These are phyloP conservation scores for Drosophila anomalata DNA, from an alignment of 2,888 invertebrate species.

Conservation along the genomic window DNA sequence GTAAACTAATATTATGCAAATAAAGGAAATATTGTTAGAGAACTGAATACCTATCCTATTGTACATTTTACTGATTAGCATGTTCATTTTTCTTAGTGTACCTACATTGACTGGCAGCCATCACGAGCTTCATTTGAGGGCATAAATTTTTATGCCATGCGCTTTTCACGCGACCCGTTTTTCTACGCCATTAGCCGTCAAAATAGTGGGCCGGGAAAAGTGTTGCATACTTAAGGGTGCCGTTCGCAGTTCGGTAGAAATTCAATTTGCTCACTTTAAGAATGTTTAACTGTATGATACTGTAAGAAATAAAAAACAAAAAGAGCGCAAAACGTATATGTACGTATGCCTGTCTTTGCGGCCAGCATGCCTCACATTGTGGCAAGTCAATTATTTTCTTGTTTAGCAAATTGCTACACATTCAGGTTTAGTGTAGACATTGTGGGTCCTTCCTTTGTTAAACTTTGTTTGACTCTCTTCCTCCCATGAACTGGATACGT, in stretches of 20 bases:
- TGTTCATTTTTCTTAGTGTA: background rate
- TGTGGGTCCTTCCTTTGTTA: constrained; percentile 29
- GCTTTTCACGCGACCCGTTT: constrained; percentile 67
- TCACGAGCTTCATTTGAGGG: constrained; percentile 62
- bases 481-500: constrained; percentile 14
- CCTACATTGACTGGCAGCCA: constrained; percentile 42
- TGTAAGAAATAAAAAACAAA: background rate
- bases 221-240: constrained; percentile 62
- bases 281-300: constrained; percentile 1
- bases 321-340: constrained; percentile 1
- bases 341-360: constrained; percentile 8
- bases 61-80: background rate
- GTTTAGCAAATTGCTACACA: constrained; percentile 74
- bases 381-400: constrained; percentile 77
- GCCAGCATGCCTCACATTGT: constrained; percentile 51
- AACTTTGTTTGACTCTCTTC: constrained; percentile 36
- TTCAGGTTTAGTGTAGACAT: constrained; percentile 58
- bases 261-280: constrained; percentile 64
- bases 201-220: constrained; percentile 52
- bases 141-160: constrained; percentile 63
- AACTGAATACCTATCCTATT: background rate
- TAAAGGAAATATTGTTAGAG: background rate
- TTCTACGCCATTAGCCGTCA: constrained; percentile 59
- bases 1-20: background rate
- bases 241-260: constrained; percentile 30